A percentile compares a stretch with the other conserved stretches of the same genome.
Conservation (phyloP, 1,140 invertebrate species). For the Cydia pomonella region DNA sequence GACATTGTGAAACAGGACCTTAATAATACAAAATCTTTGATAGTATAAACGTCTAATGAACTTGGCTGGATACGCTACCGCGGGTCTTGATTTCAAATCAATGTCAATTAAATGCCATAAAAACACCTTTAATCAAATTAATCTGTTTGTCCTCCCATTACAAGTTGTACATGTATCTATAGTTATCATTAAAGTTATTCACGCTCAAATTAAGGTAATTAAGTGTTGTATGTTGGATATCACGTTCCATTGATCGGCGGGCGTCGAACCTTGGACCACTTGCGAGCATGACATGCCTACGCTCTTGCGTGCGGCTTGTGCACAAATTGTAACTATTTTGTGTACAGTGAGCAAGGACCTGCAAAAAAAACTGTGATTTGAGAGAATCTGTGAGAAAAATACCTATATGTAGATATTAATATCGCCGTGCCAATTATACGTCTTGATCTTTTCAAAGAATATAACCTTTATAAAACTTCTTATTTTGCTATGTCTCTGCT, state of each 20-base stretch:
- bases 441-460: too few relatives aligned
- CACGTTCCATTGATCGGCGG: constrained; percentile 16
- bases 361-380: neutral
- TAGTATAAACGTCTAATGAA: too few relatives aligned
- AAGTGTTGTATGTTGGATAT: neutral
- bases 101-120: neutral
- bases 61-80: too few relatives aligned
- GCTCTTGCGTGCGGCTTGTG: constrained; percentile 2
- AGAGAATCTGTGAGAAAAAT: neutral
- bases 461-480: too few relatives aligned
- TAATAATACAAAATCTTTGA: too few relatives aligned
- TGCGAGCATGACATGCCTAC: constrained; percentile 22
- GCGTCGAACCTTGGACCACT: constrained; percentile 29
- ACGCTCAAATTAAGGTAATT: constrained; percentile 18
- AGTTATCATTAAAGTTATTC: constrained; percentile 8
- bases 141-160: neutral
- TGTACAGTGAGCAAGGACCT: neutral
- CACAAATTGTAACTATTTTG: constrained; percentile 21
- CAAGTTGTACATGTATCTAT: neutral
- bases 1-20: too few relatives aligned
- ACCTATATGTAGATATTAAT: neutral
- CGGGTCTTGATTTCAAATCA: neutral
- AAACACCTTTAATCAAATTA: neutral
- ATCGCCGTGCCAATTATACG: too few relatives aligned
- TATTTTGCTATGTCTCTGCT: too few relatives aligned